Base-by-base conservation (phyloP, 2,888 invertebrate genomes). In the Crossocerus cetratus region DNA sequence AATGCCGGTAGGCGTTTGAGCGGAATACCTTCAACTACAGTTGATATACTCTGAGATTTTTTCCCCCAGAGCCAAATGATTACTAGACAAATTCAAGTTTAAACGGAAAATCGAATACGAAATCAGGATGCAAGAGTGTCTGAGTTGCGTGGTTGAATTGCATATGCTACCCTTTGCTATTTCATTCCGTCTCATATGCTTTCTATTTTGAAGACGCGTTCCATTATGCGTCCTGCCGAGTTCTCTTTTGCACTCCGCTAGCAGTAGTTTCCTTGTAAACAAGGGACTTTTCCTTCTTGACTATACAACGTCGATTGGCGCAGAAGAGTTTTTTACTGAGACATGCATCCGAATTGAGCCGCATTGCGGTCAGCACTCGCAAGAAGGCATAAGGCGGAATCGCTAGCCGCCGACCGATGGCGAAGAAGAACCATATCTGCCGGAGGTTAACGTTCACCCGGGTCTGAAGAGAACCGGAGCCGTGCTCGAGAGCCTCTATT, bases 401-500 rank as follows among this genome's bases (percentile, higher is more conserved):
- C 32, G 32, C 32, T 57, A 44, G 20, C 53, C 3, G 54, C 44
- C 65, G 70, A 66, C 63, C 65, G 71, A 72, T 65, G 44, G 69
- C 56, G 74, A 72, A 69, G 73, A 72, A 71, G 69, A 20, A 58
- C 60, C 44, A 56, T 74, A 68, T 73, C 79, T 72, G 67, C 49
- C 44, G 53, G 70, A 77, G 74, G 77, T 79, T 77, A 82, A 81
- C 79, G 80, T 81, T 78, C 82, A 74, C 65, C 77, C 72, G 77
- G 74, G 68, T 54, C 62, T 58, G 72, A 58, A 58, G 66, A 76
- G 72, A 74, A 71, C 72, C 69, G 77, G 76, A 77, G 80, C 78
- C 81, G 84, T 82, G 81, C 84, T 84, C 78, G 80, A 85, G 84
- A 65, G 78, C 76, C 78, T 78, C 81, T 80, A 85, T 83, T 81